Conservation (phyloP, 1,140 invertebrate genomes). For the Triops longicaudatus region DNA sequence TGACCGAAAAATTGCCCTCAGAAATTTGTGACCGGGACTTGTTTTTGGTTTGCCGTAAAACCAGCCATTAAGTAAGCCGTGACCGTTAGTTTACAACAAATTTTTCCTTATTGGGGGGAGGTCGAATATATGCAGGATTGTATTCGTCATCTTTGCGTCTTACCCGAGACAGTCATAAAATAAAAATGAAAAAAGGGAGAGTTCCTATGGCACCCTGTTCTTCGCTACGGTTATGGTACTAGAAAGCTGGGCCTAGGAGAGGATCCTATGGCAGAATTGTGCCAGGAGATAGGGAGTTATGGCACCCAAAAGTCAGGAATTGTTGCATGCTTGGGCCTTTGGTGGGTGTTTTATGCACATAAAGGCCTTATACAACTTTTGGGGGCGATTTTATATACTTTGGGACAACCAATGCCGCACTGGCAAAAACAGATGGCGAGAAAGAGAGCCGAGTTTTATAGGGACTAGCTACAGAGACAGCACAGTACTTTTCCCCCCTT, state of each 20-base stretch:
- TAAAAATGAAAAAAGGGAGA: background rate
- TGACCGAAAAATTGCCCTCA: background rate
- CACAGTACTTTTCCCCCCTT: background rate
- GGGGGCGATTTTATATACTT: background rate
- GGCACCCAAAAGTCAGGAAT: background rate
- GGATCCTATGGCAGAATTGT: background rate
- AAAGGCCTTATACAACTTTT: background rate
- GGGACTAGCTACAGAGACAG: background rate
- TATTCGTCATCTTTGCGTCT: background rate
- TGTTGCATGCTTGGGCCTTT: background rate
- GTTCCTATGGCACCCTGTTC: background rate
- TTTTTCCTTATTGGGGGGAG: background rate
- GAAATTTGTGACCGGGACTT: background rate
- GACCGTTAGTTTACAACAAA: background rate
- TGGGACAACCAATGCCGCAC: background rate
- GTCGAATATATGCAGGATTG: background rate
- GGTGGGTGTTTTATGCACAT: background rate
- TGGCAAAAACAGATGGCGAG: background rate
- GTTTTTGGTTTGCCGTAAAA: slow-evolving; percentile 6
- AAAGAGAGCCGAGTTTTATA: background rate
- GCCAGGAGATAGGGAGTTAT: background rate
- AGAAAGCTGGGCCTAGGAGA: background rate
- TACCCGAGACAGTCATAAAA: background rate
- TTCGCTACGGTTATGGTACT: background rate
- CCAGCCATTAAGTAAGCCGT: background rate